Evolutionary conservation across 2,797 vertebrate species (phyloP).

Genomic region (Acestrorhynchus altus): DNA sequence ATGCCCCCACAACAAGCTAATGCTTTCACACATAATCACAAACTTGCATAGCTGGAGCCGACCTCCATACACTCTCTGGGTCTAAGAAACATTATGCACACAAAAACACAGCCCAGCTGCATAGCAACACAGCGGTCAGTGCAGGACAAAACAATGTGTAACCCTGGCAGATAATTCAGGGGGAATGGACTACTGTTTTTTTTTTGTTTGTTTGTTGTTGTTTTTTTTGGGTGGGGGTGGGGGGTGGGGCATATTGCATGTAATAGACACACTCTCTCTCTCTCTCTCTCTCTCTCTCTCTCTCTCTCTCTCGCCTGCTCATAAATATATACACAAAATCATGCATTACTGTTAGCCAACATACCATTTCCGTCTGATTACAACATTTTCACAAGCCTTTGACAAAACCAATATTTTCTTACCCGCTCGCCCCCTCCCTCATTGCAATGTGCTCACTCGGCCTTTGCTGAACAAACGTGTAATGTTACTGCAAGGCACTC

Average conservation of each 20-base stretch:
- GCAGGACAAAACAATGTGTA: constrained; percentile 2
- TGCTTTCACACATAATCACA: constrained; percentile 6
- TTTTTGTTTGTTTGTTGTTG: no score
- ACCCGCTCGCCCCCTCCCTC: constrained; percentile 37
- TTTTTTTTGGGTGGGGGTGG: no score
- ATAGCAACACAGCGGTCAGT: background rate
- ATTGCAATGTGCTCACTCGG: constrained; percentile 78
- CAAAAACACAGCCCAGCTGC: background rate
- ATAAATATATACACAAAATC: background rate
- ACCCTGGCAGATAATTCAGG: constrained; percentile 7
- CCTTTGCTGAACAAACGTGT: constrained; percentile 82
- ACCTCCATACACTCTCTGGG: background rate
- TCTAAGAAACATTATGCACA: background rate
- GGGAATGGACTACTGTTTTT: background rate
- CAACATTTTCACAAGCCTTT: constrained; percentile 59
- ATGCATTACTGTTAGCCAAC: constrained; percentile 50
- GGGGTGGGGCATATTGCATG: background rate
- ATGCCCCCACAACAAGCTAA: background rate
- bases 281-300: background rate
- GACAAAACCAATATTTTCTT: constrained; percentile 64
- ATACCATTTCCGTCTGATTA: constrained; percentile 63
- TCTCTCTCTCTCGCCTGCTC: background rate
- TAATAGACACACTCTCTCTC: background rate
- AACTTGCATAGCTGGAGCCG: background rate
- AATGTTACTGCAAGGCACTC: constrained; percentile 86